Base-by-base conservation (phyloP, 2,113 vertebrate genomes). In the Phaethon lepturus region DNA sequence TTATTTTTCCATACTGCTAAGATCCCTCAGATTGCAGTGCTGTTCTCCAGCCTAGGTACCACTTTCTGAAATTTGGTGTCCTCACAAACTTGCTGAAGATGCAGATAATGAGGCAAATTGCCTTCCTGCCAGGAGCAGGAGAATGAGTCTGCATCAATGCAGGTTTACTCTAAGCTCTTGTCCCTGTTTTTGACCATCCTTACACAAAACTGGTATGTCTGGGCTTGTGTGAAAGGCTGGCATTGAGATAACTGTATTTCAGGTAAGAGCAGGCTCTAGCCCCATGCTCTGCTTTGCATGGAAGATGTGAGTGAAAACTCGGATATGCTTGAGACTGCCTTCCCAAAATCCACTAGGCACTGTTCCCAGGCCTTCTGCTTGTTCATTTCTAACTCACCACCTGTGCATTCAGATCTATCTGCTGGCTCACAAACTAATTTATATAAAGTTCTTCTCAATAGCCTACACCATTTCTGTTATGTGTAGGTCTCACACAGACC, bases 361-460 rank as follows among this genome's bases (percentile, higher is more conserved):
- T 84, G 90, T 95, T 96, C 93, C 87, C 87, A 94, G 92, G 50
- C 95, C 92, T 84, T 85, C 94, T 95, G 90, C 94, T 93, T 94
- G 84, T 92, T 97, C 92, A 81, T 94, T 94, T 94, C 76, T 92
- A 85, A 67, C 85, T 84, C 79, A 73, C 93, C 84, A 96, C 92
- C 92, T 97, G 92, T 96, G 92, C 90, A 88, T 96, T 97, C 93
- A 94, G 55, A 91, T 94, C 84, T 95, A 53, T 96, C 87, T 94
- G 76, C 76, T 94, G 80, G 79, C 92, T 95, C 53, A 31, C 64
- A 93, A 88, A 84, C 11, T 1, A 17, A 13, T 93, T 88, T 94
- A 64, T 73, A 77, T 84, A 56, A 83, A 93, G 90, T 84, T 96
- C 55, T 80, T 97, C 44, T 86, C 62, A 63, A 1, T 95, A 91